Percentiles rank a stretch among this genome's conserved stretches.
Evolutionary conservation across 2,113 vertebrate species (phyloP).

Genomic region (Astatoreochromis straeleni): DNA sequence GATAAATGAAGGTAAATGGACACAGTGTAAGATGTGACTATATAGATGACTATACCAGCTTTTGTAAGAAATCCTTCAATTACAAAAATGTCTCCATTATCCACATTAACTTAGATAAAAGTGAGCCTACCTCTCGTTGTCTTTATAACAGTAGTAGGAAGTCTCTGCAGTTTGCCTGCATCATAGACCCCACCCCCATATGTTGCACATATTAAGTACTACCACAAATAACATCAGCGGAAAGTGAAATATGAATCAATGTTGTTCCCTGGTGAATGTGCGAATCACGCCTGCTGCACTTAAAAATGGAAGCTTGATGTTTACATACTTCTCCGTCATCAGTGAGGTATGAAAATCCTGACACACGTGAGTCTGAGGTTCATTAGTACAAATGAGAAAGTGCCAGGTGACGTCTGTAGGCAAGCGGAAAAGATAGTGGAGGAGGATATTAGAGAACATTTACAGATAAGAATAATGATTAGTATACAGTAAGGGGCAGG

Average conservation of each 20-base stretch:
- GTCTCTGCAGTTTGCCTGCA: background rate
- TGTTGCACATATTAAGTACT: constrained; percentile 1
- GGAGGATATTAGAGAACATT: background rate
- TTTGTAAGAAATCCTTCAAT: background rate
- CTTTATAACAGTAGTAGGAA: fast-evolving
- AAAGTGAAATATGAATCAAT: constrained; percentile 9
- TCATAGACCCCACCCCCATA: background rate
- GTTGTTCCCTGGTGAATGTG: background rate
- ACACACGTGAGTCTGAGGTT: background rate
- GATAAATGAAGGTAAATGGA: background rate
- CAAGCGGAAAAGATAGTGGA: background rate
- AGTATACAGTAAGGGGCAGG: background rate
- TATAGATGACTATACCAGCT: background rate
- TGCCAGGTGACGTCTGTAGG: background rate
- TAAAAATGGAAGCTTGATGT: background rate
- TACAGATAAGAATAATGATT: background rate
- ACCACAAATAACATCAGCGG: constrained; percentile 38
- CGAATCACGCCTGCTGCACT: background rate
- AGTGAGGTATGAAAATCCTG: background rate
- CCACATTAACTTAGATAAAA: background rate
- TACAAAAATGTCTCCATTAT: background rate
- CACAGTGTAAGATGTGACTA: background rate
- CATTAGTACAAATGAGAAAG: background rate
- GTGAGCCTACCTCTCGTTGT: fast-evolving
- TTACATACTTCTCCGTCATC: background rate